These are phyloP conservation scores for Oryzias dopingdopingensis DNA, from an alignment of 2,797 vertebrate species.

Conservation along the genomic window DNA sequence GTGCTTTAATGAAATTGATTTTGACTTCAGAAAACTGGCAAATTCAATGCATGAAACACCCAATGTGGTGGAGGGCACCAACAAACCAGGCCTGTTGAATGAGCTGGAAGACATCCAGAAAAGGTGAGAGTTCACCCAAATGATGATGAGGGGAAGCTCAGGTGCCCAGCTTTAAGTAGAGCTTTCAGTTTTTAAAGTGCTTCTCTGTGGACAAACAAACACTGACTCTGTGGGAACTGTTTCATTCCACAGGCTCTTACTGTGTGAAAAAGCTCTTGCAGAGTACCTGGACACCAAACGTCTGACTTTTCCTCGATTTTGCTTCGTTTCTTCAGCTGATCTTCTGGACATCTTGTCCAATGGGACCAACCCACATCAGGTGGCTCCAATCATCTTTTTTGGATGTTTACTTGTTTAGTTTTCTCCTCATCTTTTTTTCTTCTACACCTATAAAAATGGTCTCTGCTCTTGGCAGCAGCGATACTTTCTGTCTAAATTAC, in stretches of 20 bases:
- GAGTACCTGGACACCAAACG: conserved; percentile 95
- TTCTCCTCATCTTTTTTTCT: conserved; percentile 12
- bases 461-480: conserved; percentile 3
- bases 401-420: conserved; percentile 12
- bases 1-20: conserved; percentile 89
- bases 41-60: conserved; percentile 81
- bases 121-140: conserved; percentile 43
- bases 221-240: conserved; percentile 6
- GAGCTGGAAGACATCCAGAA: conserved; percentile 89
- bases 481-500: conserved; percentile 50
- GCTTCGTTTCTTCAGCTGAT: conserved; percentile 96
- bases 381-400: conserved; percentile 45
- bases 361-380: conserved; percentile 90
- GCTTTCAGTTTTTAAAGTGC: background rate
- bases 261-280: conserved; percentile 93
- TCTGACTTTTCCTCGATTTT: conserved; percentile 93
- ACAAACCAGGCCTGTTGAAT: conserved; percentile 83
- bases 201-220: background rate
- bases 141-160: background rate
- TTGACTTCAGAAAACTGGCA: conserved; percentile 89
- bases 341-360: conserved; percentile 95
- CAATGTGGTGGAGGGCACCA: conserved; percentile 90
- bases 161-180: background rate
- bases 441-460: background rate
- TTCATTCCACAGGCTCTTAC: conserved; percentile 79